phyloP scores from a whole-genome alignment of 1,140 invertebrate genomes.

The Bombus soroeensis region DNA sequence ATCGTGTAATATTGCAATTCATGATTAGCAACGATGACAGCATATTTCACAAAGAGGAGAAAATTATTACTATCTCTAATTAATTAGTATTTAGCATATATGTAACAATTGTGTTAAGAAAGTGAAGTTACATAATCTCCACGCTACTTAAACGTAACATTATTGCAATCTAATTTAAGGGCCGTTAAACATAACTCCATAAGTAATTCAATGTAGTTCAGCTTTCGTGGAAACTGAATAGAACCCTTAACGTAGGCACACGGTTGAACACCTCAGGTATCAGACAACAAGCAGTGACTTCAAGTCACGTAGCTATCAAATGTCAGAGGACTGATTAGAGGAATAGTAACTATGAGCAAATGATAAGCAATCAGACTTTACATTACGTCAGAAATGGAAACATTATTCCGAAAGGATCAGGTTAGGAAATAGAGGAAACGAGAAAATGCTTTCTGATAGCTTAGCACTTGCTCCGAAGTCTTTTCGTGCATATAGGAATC shows the following conservation, averaged over 20 bases:
- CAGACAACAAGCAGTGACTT: not conserved
- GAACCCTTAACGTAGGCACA: not conserved
- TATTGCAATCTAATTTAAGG: not conserved
- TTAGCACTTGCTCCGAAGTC: not conserved
- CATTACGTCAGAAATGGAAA: not conserved
- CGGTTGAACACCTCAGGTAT: not conserved
- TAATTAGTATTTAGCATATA: not conserved
- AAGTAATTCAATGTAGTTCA: not conserved
- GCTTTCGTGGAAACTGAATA: not conserved
- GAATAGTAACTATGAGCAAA: not conserved
- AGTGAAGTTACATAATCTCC: not conserved
- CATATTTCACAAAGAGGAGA: too few relatives aligned
- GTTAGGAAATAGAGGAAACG: not conserved
- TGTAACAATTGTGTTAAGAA: not conserved
- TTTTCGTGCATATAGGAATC: not conserved
- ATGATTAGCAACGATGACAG: too few relatives aligned
- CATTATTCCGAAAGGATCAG: constrained; percentile 5
- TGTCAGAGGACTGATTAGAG: not conserved
- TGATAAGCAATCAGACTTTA: constrained; percentile 5
- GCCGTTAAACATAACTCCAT: not conserved
- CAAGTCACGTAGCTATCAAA: constrained; percentile 1
- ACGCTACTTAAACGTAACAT: not conserved
- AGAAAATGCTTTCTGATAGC: constrained; percentile 6
- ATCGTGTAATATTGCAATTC: too few relatives aligned
- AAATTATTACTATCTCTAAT: not conserved